Evolutionary conservation across 2,888 invertebrate species (phyloP).

Genomic region (Bellardia pandia): DNA sequence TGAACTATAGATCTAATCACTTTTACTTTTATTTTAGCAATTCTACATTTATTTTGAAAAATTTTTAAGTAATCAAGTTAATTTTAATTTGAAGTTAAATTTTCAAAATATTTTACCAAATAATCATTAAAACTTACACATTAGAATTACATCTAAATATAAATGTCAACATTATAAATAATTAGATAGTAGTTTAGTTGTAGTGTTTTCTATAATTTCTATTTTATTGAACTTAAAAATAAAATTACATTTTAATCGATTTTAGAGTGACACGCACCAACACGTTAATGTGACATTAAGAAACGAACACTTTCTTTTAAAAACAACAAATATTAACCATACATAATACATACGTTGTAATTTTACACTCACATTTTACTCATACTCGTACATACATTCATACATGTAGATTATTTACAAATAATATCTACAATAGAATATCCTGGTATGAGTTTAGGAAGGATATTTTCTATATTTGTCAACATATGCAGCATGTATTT

Average conservation of each 20-base stretch:
- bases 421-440: not conserved
- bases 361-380: not conserved
- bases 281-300: slow-evolving; percentile 33
- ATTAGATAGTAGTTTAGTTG: not conserved
- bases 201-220: slow-evolving; percentile 19
- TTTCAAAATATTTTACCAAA: no score
- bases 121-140: no score
- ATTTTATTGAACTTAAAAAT: slow-evolving; percentile 60
- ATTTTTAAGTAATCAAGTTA: no score
- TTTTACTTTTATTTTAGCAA: no score
- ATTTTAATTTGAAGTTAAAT: no score
- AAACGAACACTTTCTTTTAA: slow-evolving; percentile 41
- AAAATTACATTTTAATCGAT: slow-evolving; percentile 81
- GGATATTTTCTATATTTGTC: slow-evolving; percentile 25
- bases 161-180: no score
- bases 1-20: no score
- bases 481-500: slow-evolving; percentile 33
- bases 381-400: not conserved
- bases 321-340: slow-evolving; percentile 27
- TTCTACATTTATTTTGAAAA: no score
- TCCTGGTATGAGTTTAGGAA: not conserved
- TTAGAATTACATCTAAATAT: no score
- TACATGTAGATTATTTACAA: not conserved
- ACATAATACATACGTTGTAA: not conserved
- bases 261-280: slow-evolving; percentile 78